phyloP scores from a whole-genome alignment of 2,888 invertebrate species.

The Chrysolina haemoptera region DNA sequence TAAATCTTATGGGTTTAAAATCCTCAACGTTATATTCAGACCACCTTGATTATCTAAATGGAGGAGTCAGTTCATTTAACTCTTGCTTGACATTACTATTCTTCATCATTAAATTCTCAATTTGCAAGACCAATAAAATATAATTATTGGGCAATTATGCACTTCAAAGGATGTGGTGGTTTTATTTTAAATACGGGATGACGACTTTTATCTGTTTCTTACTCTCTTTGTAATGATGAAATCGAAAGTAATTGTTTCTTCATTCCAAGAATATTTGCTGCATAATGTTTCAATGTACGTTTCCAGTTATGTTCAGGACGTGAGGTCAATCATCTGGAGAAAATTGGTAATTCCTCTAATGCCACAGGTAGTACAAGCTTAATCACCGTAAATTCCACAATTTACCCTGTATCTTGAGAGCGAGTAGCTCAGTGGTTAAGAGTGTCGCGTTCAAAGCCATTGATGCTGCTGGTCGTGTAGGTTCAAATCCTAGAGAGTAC shows the following conservation, averaged over 20 bases:
- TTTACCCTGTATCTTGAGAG: not conserved
- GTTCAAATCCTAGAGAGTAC: too few species aligned
- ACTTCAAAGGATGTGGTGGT: conserved; percentile 5
- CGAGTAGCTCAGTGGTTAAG: too few species aligned
- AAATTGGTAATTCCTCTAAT: conserved; percentile 10
- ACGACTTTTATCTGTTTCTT: conserved; percentile 3
- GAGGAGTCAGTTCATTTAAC: not conserved
- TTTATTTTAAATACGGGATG: not conserved
- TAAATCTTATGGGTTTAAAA: too few species aligned
- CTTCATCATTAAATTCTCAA: conserved; percentile 2
- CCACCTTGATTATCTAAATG: not conserved
- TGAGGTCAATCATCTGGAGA: conserved; percentile 16
- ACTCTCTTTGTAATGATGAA: conserved; percentile 3
- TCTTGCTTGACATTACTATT: not conserved
- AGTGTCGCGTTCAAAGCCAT: too few species aligned
- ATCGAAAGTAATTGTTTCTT: conserved; percentile 12
- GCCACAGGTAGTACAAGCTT: not conserved
- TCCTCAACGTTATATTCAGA: too few species aligned
- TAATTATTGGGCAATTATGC: conserved; percentile 8
- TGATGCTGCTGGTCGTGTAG: too few species aligned
- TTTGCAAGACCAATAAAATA: conserved; percentile 3
- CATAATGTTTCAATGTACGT: not conserved
- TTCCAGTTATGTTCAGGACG: conserved; percentile 9
- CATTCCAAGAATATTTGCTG: conserved; percentile 15
- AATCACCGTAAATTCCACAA: conserved; percentile 5